Conservation (phyloP, 1,140 invertebrate species). For the Parasteatoda tepidariorum region DNA sequence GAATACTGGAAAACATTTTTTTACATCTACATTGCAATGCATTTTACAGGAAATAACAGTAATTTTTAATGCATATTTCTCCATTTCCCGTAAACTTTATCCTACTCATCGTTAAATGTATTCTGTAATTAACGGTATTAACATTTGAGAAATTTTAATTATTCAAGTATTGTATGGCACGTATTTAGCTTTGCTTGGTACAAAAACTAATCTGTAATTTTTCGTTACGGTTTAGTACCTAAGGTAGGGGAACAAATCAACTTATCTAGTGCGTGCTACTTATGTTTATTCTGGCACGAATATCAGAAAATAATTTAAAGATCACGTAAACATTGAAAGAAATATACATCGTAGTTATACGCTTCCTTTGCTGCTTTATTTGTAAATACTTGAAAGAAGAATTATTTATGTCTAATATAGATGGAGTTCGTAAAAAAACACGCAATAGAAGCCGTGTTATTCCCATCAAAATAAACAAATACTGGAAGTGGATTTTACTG, state of each 20-base stretch:
- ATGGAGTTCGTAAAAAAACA: background rate
- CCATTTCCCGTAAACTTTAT: background rate
- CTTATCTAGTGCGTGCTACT: conserved; percentile 46
- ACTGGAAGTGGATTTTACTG: background rate
- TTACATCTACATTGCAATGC: too few relatives aligned
- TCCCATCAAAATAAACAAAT: background rate
- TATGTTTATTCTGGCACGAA: conserved; percentile 43
- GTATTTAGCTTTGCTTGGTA: background rate
- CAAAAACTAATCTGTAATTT: background rate
- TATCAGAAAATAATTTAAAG: conserved; percentile 43
- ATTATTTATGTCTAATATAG: conserved; percentile 29
- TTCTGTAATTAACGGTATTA: background rate
- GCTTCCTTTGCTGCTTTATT: conserved; percentile 31
- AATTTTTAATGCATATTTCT: background rate
- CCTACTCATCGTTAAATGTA: background rate
- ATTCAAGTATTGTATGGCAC: conserved; percentile 11
- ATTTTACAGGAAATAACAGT: background rate
- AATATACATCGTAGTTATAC: conserved; percentile 18
- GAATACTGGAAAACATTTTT: too few relatives aligned
- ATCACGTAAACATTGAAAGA: conserved; percentile 53
- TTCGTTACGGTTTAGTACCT: conserved; percentile 21
- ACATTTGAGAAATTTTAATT: conserved; percentile 23
- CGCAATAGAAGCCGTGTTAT: background rate
- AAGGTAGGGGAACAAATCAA: conserved; percentile 31
- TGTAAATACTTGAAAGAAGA: conserved; percentile 1